Base-by-base conservation (phyloP, 2,888 invertebrate species). In the Horisme vitalbata region DNA sequence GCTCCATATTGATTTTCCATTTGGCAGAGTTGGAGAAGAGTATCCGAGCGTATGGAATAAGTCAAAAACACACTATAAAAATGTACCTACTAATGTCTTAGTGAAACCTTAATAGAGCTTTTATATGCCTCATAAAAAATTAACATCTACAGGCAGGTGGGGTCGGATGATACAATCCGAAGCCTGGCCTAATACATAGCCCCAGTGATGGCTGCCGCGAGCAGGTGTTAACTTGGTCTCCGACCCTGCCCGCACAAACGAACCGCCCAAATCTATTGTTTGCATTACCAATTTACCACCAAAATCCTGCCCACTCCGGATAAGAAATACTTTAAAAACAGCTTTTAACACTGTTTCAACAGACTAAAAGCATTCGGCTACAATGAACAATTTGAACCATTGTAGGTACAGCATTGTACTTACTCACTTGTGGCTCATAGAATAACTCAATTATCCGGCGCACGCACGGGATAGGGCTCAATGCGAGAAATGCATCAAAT, bases 231-330 rank as follows among this genome's bases (percentile, higher is more conserved):
- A 83, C 82, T 70, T 71, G 55, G 61, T 61, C 39, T 21, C 63
- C 62, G 63, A 62, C 69, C 61, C 64, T 62, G 59, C 60, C 61
- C 65, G 68, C 66, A 80, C 85, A 87, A 83, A 83, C 76, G 85
- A 73, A 81, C 87, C 88, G 88, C 87, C 87, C 88, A 83, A 78
- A 82, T 72, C 68, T 66, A 61, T 56, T 86, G 77, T 86, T 87
- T 87, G 73, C 68, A 41, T 62, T 75, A 68, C 47, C 73, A 73
- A 83, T 84, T 81, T 64, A 71, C 65, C 64, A 56, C 43, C 62
- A 43, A 66, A 64, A 61, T 63, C 55, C 55, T 59, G 59, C 75
- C 72, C 68, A 70, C 61, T 71, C 71, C 10, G 68, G 72, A 70
- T 78, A 75, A 76, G 69, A 66, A 72, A 71, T 61, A 56, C 60